Percentiles rank a stretch among this genome's conserved stretches.
Conservation (phyloP, 2,113 vertebrate genomes). For the Potamarius usumacintae region DNA sequence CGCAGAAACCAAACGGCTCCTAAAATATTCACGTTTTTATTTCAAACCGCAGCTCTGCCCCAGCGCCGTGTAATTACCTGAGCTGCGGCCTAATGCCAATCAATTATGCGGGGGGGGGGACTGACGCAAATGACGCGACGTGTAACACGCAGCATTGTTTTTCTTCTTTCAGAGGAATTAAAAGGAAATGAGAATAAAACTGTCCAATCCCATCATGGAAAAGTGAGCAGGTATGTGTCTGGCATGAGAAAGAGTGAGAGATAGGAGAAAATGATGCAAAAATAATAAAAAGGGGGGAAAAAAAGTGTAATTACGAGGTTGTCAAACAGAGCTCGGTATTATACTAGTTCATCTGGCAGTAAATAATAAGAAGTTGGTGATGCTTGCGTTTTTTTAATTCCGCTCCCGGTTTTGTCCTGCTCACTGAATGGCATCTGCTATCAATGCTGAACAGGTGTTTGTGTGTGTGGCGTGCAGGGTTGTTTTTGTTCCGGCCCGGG, state of each 20-base stretch:
- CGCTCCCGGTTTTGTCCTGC: slow-evolving; percentile 83
- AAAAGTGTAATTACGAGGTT: slow-evolving; percentile 67
- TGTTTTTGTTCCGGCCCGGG: slow-evolving; percentile 93
- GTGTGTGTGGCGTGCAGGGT: slow-evolving; percentile 91
- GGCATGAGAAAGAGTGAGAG: not conserved
- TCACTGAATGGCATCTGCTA: slow-evolving; percentile 99
- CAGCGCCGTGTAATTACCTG: slow-evolving; percentile 75
- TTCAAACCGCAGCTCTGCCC: slow-evolving; percentile 69
- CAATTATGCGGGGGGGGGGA: slow-evolving; percentile 71
- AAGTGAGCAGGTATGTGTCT: slow-evolving; percentile 35
- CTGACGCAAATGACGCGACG: slow-evolving; percentile 76
- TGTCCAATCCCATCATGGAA: slow-evolving; percentile 1
- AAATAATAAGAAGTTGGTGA: slow-evolving; percentile 81
- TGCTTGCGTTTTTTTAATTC: slow-evolving; percentile 79
- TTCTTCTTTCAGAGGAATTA: slow-evolving; percentile 37
- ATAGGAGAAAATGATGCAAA: not conserved
- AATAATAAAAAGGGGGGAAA: not conserved
- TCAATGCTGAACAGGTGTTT: slow-evolving; percentile 99
- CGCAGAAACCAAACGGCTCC: slow-evolving; percentile 56
- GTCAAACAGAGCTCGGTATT: slow-evolving; percentile 54
- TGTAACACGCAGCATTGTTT: slow-evolving; percentile 50
- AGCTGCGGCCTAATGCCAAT: slow-evolving; percentile 72
- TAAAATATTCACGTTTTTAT: slow-evolving; percentile 80
- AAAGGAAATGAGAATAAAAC: slow-evolving; percentile 37
- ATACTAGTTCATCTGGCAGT: slow-evolving; percentile 73